Conservation (phyloP, 1,140 invertebrate genomes). For the Drosophila albomicans region DNA sequence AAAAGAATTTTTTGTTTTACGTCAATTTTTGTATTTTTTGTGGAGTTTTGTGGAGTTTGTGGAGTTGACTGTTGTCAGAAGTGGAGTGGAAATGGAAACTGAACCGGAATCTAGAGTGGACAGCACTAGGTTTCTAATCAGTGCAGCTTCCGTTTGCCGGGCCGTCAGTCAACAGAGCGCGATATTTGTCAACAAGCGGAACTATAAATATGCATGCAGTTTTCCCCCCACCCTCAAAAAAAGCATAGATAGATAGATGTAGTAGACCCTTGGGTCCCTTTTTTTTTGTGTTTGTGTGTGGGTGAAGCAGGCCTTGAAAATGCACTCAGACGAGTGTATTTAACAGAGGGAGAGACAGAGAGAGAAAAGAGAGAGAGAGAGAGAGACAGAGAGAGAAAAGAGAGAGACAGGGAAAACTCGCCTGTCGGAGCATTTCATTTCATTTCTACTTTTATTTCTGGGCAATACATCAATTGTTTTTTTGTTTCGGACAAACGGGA, state of each 20-base stretch:
- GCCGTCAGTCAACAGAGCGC: constrained; percentile 71
- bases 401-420: constrained; percentile 25
- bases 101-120: constrained; percentile 49
- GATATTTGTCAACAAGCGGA: constrained; percentile 83
- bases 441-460: constrained; percentile 58
- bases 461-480: constrained; percentile 43
- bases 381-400: not conserved
- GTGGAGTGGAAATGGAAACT: not conserved
- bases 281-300: too few species aligned
- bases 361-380: too few species aligned
- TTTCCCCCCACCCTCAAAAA: not conserved
- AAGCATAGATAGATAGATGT: not conserved
- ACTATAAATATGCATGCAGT: constrained; percentile 79
- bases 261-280: constrained; percentile 16
- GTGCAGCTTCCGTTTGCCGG: constrained; percentile 70
- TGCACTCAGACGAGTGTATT: constrained; percentile 49
- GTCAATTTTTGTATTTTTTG: not conserved
- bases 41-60: not conserved
- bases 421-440: constrained; percentile 55
- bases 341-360: constrained; percentile 28
- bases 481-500: constrained; percentile 44
- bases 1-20: constrained; percentile 20
- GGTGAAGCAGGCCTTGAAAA: constrained; percentile 61
- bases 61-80: not conserved
- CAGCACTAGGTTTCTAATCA: constrained; percentile 78